Conservation (phyloP, 2,888 invertebrate genomes). For the Agriotes lineatus region DNA sequence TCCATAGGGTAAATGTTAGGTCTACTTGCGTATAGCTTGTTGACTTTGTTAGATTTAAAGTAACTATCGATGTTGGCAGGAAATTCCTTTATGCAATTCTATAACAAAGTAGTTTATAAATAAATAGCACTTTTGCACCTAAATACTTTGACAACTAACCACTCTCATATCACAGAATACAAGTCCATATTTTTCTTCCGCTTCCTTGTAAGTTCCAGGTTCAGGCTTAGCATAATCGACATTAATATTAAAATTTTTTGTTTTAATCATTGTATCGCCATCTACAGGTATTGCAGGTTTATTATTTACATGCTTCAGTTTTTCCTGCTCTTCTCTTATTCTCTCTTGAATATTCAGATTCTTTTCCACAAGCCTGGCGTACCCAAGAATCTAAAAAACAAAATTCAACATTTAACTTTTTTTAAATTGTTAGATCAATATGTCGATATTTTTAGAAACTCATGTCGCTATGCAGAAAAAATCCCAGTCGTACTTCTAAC, state of each 20-base stretch:
- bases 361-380: conserved; percentile 54
- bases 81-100: conserved; percentile 41
- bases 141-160: too few species aligned
- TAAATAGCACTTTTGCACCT: too few species aligned
- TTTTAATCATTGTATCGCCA: not conserved
- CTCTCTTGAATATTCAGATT: conserved; percentile 48
- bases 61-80: conserved; percentile 35
- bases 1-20: conserved; percentile 59
- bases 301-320: conserved; percentile 16
- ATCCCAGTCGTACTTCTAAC: too few species aligned
- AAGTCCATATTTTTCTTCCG: conserved; percentile 67
- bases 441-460: too few species aligned
- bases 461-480: too few species aligned
- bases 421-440: too few species aligned
- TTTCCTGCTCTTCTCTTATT: conserved; percentile 35
- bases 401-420: too few species aligned
- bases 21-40: conserved; percentile 44
- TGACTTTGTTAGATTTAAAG: conserved; percentile 28
- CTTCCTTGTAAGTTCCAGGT: conserved; percentile 67
- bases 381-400: conserved; percentile 52
- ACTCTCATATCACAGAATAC: conserved; percentile 61
- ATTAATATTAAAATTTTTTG: conserved; percentile 20
- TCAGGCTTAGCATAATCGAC: conserved; percentile 55
- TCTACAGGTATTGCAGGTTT: not conserved
- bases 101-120: too few species aligned